Evolutionary conservation across 2,113 vertebrate genomes (phyloP).

Genomic region (Clinocottus analis): DNA sequence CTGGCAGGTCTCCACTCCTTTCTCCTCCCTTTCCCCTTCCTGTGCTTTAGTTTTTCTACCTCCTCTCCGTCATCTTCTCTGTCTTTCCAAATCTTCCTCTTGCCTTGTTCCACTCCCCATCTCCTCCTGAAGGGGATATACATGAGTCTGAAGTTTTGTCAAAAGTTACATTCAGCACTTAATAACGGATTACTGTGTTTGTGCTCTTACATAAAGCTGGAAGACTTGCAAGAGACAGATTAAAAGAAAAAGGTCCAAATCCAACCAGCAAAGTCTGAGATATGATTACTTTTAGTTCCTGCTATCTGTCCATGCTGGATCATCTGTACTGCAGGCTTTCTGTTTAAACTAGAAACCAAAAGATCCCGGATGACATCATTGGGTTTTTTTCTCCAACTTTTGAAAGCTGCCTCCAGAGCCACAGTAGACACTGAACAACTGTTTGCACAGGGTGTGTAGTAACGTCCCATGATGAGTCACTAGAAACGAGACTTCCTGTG

Average conservation of each 20-base stretch:
- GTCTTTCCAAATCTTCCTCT: neutral
- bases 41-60: neutral
- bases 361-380: neutral
- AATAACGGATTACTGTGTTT: neutral
- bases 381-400: neutral
- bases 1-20: slow-evolving; percentile 45
- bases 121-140: neutral
- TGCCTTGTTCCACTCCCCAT: neutral
- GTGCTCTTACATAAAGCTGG: neutral
- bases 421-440: neutral
- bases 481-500: neutral
- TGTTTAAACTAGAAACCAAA: neutral
- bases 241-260: neutral
- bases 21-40: slow-evolving; percentile 28
- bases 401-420: neutral
- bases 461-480: neutral
- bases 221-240: neutral
- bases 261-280: neutral
- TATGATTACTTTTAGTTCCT: neutral
- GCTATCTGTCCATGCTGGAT: neutral
- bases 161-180: neutral
- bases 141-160: neutral
- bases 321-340: neutral
- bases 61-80: neutral
- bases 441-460: neutral